Conservation (phyloP, 1,140 invertebrate species). For the Leptinotarsa defecta region DNA sequence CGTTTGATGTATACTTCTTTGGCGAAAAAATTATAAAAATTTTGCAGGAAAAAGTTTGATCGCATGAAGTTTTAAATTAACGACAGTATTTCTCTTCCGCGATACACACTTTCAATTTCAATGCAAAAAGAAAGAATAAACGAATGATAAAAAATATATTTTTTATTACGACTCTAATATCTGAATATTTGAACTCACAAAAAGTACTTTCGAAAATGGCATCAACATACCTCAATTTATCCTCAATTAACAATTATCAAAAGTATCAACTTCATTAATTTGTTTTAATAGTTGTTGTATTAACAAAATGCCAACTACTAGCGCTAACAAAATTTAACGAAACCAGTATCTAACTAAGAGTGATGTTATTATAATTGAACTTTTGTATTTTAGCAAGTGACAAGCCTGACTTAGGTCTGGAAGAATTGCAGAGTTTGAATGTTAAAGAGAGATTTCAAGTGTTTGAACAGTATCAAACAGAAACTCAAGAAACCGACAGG, state of each 20-base stretch:
- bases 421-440: slow-evolving; percentile 80
- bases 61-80: too few species aligned
- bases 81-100: too few species aligned
- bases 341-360: background rate
- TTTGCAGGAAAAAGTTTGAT: too few species aligned
- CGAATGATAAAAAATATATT: too few species aligned
- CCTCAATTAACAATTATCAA: too few species aligned
- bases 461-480: slow-evolving; percentile 68
- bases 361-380: background rate
- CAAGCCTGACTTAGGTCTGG: slow-evolving; percentile 85
- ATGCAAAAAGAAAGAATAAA: too few species aligned
- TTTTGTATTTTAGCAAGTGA: slow-evolving; percentile 70
- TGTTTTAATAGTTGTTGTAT: background rate
- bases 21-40: too few species aligned
- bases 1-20: background rate
- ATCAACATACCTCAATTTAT: too few species aligned
- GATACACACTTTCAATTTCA: too few species aligned
- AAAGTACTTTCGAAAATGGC: too few species aligned
- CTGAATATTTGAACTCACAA: too few species aligned
- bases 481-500: slow-evolving; percentile 61
- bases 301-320: background rate
- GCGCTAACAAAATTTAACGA: background rate
- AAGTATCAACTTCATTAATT: background rate
- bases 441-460: slow-evolving; percentile 86
- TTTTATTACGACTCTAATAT: too few species aligned